Percentiles rank a stretch among this genome's conserved stretches.
These are phyloP conservation scores for Macrophya annulata DNA, from an alignment of 2,888 invertebrate genomes.

Conservation along the genomic window DNA sequence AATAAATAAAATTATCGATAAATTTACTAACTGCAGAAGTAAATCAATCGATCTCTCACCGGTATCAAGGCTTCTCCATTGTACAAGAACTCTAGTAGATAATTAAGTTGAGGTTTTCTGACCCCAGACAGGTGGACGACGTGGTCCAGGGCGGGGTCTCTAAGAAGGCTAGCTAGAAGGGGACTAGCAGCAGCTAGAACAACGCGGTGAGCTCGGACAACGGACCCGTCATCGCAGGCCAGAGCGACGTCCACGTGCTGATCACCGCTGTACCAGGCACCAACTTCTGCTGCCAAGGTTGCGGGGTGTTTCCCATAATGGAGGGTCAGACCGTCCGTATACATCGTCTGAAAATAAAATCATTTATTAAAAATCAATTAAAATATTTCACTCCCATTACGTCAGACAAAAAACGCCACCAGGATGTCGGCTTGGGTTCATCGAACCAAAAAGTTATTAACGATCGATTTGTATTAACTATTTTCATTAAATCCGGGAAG, in stretches of 20 bases:
- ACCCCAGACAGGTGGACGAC: constrained; percentile 94
- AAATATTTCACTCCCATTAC: neutral
- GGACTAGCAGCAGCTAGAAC: constrained; percentile 94
- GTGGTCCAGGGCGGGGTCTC: constrained; percentile 76
- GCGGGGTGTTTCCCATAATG: constrained; percentile 97
- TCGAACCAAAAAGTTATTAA: constrained; percentile 4
- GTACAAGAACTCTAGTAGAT: constrained; percentile 92
- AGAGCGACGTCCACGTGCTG: constrained; percentile 93
- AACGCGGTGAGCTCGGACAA: constrained; percentile 91
- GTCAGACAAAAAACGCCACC: neutral
- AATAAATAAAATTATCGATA: too few species aligned
- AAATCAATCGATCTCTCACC: constrained; percentile 79
- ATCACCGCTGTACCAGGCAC: constrained; percentile 93
- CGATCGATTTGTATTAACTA: neutral
- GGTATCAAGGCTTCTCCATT: constrained; percentile 92
- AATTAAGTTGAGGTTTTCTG: constrained; percentile 89
- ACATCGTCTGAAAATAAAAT: constrained; percentile 79
- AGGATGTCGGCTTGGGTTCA: constrained; percentile 10
- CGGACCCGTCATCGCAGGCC: constrained; percentile 92
- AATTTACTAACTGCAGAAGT: too few species aligned
- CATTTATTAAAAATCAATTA: constrained; percentile 35
- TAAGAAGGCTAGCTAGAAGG: constrained; percentile 85
- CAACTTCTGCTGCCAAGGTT: constrained; percentile 94
- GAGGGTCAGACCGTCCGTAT: constrained; percentile 87
- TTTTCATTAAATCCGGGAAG: neutral